Evolutionary conservation across 2,113 vertebrate species (phyloP), one percentile per base, ranked within the genome.

Genomic region (Cathartes aura): DNA sequence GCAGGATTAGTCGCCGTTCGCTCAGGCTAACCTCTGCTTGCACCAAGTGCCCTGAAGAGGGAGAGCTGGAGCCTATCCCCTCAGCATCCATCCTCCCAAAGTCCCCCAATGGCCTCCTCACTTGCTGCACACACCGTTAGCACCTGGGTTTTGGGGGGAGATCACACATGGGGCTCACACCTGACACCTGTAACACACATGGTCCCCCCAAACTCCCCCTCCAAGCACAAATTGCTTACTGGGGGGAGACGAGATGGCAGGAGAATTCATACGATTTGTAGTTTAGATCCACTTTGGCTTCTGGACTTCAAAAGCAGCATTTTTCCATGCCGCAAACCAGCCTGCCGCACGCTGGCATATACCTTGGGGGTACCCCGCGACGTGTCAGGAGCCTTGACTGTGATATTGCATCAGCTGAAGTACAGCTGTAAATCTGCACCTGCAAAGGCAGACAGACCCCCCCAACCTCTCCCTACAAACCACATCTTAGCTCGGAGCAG

Each of bases 21-120:
- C 3, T 94, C 30, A 5, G 6, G 6, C 10, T 36, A 40, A 40
- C 26, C 34, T 59, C 85, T 93, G 56, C 36, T 94, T 91, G 6
- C 87, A 82, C 30, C 60, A 38, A 53, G 59, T 58, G 78, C 36
- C 97, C 97, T 88, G 70, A 88, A 96, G 97, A 94, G 97, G 97
- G 97, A 93, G 92, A 95, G 32, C 95, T 95, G 70, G 87, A 94
- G 89, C 83, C 60, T 92, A 14, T 78, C 4, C 22, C 43, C 29
- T 21, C 43, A 56, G 21, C 3, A 12, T 63, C 66, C 74, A 22
- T n/a, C 27, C 43, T 78, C 15, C 32, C 36, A 6, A 50, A 85
- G 20, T 1, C 27, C 58, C 56, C 11, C 34, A 0, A 1, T 2
- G 32, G 12, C 32, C n/a, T 34, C 71, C 45, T 67, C 38, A 27